Base-by-base conservation (phyloP, 2,797 vertebrate genomes). In the Cynopterus sphinx region DNA sequence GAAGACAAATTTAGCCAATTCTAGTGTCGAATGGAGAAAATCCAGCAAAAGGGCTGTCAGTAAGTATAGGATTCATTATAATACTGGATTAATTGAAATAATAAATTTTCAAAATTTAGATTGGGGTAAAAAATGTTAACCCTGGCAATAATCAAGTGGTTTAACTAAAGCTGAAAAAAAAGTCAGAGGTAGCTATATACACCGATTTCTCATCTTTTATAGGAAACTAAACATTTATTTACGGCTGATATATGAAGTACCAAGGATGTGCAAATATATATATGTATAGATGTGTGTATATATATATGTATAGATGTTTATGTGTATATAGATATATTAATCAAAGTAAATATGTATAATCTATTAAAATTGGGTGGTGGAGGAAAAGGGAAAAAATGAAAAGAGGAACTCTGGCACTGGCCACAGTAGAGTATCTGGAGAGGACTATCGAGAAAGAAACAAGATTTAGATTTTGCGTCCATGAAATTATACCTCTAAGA, bases 21-120 rank as follows among this genome's bases (percentile, higher is more conserved):
- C 41, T 46, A 63, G 10, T 8, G 8, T 15, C 6, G 43, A 91
- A 46, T 90, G 67, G 79, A 91, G 46, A 74, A 85, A 85, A 92
- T 22, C 33, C 39, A 92, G 49, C 33, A 24, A 68, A 74, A 81
- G 16, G 39, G 36, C 10, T 1, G 4, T 63, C 43, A 41, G 24
- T 67, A 68, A 49, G 15, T 39, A 6, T 77, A 53, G 63, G 71
- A 43, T 70, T 70, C 53, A n/a, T 63, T 41, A 53, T 49, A 67
- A 63, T n/a, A n/a, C 9, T 73, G 19, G 57, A 75, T 51, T 75
- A 68, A 92, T 78, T 7, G 71, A 96, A 93, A 93, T 46, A 49
- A 90, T 88, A 88, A 10, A 9, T n/a, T 85, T 43, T 31, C 4
- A 49, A 77, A 22, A 28, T 43, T 81, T 55, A 81, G 51, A 39